These are phyloP conservation scores for Otis tarda DNA, from an alignment of 2,113 vertebrate genomes.

Conservation along the genomic window DNA sequence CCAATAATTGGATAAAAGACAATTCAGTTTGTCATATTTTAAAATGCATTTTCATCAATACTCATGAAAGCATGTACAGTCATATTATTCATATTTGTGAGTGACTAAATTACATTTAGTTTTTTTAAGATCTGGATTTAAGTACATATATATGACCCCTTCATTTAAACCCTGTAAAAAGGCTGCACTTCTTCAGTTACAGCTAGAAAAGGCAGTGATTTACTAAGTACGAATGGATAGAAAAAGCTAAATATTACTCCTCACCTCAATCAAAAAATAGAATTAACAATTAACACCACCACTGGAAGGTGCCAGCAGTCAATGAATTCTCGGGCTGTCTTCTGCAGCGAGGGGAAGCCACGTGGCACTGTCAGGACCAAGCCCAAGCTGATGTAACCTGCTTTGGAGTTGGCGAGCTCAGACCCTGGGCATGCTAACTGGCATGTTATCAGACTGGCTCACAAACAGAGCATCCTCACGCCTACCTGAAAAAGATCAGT, in stretches of 20 bases:
- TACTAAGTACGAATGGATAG: not conserved
- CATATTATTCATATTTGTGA: not conserved
- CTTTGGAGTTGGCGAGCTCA: accelerated
- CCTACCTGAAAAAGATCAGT: not conserved
- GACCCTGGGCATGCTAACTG: accelerated
- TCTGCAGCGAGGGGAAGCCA: not conserved
- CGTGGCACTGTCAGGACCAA: not conserved
- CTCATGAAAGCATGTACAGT: not conserved
- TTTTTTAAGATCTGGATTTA: not conserved
- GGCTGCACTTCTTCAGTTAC: not conserved
- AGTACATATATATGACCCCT: not conserved
- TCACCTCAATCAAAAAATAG: not conserved
- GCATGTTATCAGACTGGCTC: accelerated
- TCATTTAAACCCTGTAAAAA: not conserved
- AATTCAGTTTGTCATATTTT: not conserved
- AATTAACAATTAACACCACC: not conserved
- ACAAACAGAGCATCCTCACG: not conserved
- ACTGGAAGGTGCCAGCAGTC: not conserved
- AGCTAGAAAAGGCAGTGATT: not conserved
- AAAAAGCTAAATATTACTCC: not conserved
- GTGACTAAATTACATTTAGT: not conserved
- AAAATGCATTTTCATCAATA: not conserved
- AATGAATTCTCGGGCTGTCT: not conserved
- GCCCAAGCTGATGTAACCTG: not conserved
- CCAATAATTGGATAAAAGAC: not conserved